Conservation (phyloP, 1,140 invertebrate genomes). For the Drosophila insularis region DNA sequence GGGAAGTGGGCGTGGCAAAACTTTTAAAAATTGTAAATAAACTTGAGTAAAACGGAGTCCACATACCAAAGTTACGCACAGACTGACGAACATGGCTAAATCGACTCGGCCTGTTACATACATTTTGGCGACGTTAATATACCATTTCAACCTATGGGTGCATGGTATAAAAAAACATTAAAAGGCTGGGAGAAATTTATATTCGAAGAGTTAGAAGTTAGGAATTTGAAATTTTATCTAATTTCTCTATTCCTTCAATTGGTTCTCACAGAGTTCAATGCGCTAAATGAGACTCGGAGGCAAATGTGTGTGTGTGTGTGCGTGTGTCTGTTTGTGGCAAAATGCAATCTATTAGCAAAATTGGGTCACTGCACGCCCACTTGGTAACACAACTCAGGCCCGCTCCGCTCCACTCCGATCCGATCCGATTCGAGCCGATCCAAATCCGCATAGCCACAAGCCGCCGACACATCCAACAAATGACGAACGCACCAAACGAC, state of each 20-base stretch:
- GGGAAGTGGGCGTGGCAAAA: no score
- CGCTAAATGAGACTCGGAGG: slow-evolving; percentile 56
- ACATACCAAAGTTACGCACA: no score
- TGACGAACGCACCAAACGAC: neutral
- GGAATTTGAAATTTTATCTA: no score
- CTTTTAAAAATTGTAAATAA: no score
- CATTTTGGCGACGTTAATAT: no score
- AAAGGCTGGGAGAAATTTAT: neutral
- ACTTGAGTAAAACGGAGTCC: no score
- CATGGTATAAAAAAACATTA: neutral
- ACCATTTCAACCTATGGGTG: no score
- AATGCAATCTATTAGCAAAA: slow-evolving; percentile 78
- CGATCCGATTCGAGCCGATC: slow-evolving; percentile 27
- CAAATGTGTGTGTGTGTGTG: slow-evolving; percentile 12
- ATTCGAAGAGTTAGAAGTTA: neutral
- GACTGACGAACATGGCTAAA: no score
- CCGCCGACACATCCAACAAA: neutral
- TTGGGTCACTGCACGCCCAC: slow-evolving; percentile 77
- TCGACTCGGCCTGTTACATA: no score
- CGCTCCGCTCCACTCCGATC: slow-evolving; percentile 40
- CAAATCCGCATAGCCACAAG: slow-evolving; percentile 17
- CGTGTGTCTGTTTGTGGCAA: slow-evolving; percentile 42
- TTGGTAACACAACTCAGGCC: slow-evolving; percentile 60
- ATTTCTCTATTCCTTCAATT: slow-evolving; percentile 45
- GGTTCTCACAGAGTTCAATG: slow-evolving; percentile 63